Evolutionary conservation across 2,888 invertebrate species (phyloP), one percentile per base, ranked within the genome.

Genomic region (Neocrepidodera transversa): DNA sequence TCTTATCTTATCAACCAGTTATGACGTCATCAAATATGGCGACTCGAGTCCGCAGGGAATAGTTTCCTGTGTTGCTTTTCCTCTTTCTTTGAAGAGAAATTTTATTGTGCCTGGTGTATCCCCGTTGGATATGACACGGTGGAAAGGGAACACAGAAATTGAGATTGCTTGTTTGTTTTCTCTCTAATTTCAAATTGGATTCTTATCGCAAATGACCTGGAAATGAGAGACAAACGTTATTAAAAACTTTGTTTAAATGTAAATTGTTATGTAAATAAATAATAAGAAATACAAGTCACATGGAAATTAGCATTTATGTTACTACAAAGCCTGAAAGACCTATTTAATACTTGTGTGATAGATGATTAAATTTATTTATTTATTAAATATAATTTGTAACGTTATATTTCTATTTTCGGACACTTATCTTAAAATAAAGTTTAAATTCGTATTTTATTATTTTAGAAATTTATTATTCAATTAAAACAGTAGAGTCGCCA

Each of bases 1-100:
- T 74, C 76, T 77, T 78, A 78, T 78, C 77, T 78, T 78, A 78
- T 78, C 78, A 74, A 69, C 72, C 76, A 74, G 78, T 77, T 78
- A 77, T 74, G 76, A 71, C 73, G 75, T 73, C 73, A 74, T 75
- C 74, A 77, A 78, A 77, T 74, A 77, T 77, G 78, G 75, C 74
- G 70, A 71, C 70, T 66, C 51, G 42, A 56, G 64, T 60, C 70
- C 71, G 68, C 68, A 58, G 65, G 69, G 71, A 69, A 65, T 55
- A 40, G 43, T 61, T 61, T 61, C 58, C 52, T 49, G 56, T 36
- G 28, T 28, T 43, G 58, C 52, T 58, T 48, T 53, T 58, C 58
- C 53, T 58, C 58, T 53, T 58, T 48, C 58, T 58, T 58, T 45
- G 32, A 4, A 35, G 45, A 47, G 45, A 30, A 47, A 54, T 54